These are phyloP conservation scores for Epirrita christyi DNA, from an alignment of 2,888 invertebrate species.

Conservation along the genomic window DNA sequence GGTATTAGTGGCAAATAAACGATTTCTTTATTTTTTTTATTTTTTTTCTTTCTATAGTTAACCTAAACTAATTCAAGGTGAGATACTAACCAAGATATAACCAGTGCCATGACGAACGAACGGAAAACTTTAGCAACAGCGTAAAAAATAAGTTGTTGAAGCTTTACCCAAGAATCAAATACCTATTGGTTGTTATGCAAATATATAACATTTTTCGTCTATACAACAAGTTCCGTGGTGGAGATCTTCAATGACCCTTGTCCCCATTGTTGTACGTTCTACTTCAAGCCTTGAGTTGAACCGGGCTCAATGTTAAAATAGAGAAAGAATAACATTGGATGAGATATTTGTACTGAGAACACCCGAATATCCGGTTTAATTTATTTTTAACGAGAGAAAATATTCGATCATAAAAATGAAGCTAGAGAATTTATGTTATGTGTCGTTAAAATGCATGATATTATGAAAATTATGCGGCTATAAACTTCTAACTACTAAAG, in stretches of 20 bases:
- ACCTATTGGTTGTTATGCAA: conserved; percentile 44
- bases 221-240: conserved; percentile 47
- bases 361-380: not conserved
- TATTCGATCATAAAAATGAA: not conserved
- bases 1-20: too few relatives aligned
- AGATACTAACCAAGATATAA: too few relatives aligned
- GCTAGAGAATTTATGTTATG: conserved; percentile 8
- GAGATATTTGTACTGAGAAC: conserved; percentile 30
- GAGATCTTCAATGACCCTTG: conserved; percentile 53
- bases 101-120: too few relatives aligned
- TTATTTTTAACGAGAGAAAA: not conserved
- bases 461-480: conserved; percentile 1
- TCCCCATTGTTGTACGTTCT: conserved; percentile 52
- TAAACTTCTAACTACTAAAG: conserved; percentile 15
- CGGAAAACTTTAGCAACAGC: too few relatives aligned
- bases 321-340: conserved; percentile 46
- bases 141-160: too few relatives aligned
- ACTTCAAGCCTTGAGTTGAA: conserved; percentile 44
- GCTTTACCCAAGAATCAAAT: conserved; percentile 5
- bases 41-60: too few relatives aligned
- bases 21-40: too few relatives aligned
- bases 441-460: conserved; percentile 7
- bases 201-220: conserved; percentile 37
- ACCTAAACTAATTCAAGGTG: too few relatives aligned
- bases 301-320: conserved; percentile 51